Conservation (phyloP, 2,113 vertebrate genomes). For the Hyperopisus bebe region DNA sequence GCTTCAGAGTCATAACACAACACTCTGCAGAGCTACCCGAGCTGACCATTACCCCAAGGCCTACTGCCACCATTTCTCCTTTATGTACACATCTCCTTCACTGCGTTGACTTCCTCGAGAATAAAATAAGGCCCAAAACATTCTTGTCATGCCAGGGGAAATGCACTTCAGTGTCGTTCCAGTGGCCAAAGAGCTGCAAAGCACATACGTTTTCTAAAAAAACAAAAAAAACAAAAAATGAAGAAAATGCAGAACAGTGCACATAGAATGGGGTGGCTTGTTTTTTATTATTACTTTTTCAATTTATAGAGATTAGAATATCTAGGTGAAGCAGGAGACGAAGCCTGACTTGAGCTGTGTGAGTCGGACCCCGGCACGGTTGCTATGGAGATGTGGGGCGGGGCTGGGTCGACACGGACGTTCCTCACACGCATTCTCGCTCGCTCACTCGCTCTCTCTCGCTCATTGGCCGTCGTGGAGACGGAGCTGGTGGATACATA, state of each 20-base stretch:
- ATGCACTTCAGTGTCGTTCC: conserved; percentile 81
- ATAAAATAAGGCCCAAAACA: conserved; percentile 49
- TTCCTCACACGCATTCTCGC: neutral
- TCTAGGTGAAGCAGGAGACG: conserved; percentile 72
- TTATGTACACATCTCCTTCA: conserved; percentile 73
- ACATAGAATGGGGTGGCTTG: conserved; percentile 71
- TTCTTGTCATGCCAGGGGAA: conserved; percentile 70
- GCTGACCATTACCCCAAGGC: conserved; percentile 73
- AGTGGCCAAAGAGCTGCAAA: conserved; percentile 78
- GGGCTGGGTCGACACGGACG: neutral
- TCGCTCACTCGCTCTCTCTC: conserved; percentile 33
- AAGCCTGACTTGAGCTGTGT: conserved; percentile 77
- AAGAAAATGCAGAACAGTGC: conserved; percentile 70
- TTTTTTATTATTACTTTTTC: conserved; percentile 37
- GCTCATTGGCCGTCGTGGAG: conserved; percentile 14
- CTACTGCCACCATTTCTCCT: conserved; percentile 60
- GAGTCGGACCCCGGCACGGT: neutral
- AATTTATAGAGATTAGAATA: conserved; percentile 53
- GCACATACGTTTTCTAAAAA: conserved; percentile 59
- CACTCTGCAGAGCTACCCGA: conserved; percentile 78
- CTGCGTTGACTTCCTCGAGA: conserved; percentile 59
- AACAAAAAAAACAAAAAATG: neutral
- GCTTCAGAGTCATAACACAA: conserved; percentile 81
- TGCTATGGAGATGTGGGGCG: neutral
- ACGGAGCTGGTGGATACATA: conserved; percentile 40